Evolutionary conservation across 2,113 vertebrate species (phyloP), one percentile per base, ranked within the genome.

Genomic region (Bos taurus): DNA sequence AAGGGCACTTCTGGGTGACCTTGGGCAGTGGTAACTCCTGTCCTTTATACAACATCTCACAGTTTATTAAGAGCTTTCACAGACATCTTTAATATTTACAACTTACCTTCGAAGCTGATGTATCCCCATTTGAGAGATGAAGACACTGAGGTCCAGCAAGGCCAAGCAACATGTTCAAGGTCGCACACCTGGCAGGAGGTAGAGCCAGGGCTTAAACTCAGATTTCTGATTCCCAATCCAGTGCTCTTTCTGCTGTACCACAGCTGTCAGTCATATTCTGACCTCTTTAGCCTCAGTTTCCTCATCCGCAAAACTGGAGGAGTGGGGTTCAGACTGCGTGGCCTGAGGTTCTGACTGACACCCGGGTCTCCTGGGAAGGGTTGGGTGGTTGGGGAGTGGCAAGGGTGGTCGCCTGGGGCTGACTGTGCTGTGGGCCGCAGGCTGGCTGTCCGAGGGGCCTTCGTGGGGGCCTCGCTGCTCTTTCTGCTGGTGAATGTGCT

Each of bases 401-500:
- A 43, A 5, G 80, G 54, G 48, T 6, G 1, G 23, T 1, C 0
- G 21, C 1, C 62, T 1, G 74, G 59, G 78, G 78, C 86, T 97
- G 92, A 98, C 83, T 40, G 12, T 91, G 96, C 97, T 85, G 74
- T 97, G 98, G 97, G 81, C 96, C 62, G 54, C 96, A 99, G 98
- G 98, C 98, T 98, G 96, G 97, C 98, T 0, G 98, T 99, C 95
- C 98, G 98, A 60, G 98, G 98, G 82, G 98, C 97, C 28, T 98
- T 98, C 19, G 97, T 99, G 71, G 98, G 98, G 14, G 98, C 99
- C 97, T 99, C 99, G 30, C 74, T 97, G 57, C 54, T 99, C 91
- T 99, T 99, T 95, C 98, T 99, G 91, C 98, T 98, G 17, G 99
- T 99, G 97, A 99, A 99, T 2, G 95, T 99, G 96, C 98, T 98